phyloP scores from a whole-genome alignment of 2,113 vertebrate species.

The Pachyramphus minor region DNA sequence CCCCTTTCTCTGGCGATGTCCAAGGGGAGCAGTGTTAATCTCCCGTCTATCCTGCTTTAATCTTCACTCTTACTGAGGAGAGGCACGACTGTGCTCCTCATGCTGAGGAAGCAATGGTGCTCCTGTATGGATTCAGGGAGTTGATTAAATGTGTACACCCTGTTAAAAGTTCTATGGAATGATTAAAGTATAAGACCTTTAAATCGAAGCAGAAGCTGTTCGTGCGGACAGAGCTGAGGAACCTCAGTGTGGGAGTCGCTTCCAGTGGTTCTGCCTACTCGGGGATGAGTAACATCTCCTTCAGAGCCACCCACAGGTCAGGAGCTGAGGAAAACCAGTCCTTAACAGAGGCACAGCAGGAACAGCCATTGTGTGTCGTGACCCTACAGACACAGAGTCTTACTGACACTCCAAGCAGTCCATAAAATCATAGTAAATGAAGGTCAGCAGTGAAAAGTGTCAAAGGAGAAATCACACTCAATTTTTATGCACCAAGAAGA shows the following conservation, averaged over 20 bases:
- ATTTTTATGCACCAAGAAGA: not conserved
- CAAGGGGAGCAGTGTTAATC: not conserved
- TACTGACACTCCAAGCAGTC: not conserved
- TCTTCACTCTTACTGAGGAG: not conserved
- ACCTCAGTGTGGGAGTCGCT: conserved; percentile 29
- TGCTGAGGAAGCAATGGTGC: not conserved
- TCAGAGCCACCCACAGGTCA: conserved; percentile 22
- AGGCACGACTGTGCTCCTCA: accelerated
- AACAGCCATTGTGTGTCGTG: accelerated
- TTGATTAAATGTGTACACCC: conserved; percentile 35
- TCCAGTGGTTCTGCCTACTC: not conserved
- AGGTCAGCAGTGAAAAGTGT: not conserved
- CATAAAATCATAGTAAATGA: not conserved
- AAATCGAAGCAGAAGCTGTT: conserved; percentile 62
- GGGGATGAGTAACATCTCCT: conserved; percentile 53
- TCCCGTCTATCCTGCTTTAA: not conserved
- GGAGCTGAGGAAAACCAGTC: not conserved
- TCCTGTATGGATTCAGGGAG: conserved; percentile 46
- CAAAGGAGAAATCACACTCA: not conserved
- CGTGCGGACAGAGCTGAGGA: conserved; percentile 45
- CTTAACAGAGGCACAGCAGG: not conserved
- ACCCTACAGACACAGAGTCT: not conserved
- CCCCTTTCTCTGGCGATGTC: not conserved
- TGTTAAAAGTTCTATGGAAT: conserved; percentile 43
- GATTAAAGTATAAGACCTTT: conserved; percentile 57